Evolutionary conservation across 2,888 invertebrate species (phyloP), one percentile per base, ranked within the genome.

Genomic region (Nebria salina): DNA sequence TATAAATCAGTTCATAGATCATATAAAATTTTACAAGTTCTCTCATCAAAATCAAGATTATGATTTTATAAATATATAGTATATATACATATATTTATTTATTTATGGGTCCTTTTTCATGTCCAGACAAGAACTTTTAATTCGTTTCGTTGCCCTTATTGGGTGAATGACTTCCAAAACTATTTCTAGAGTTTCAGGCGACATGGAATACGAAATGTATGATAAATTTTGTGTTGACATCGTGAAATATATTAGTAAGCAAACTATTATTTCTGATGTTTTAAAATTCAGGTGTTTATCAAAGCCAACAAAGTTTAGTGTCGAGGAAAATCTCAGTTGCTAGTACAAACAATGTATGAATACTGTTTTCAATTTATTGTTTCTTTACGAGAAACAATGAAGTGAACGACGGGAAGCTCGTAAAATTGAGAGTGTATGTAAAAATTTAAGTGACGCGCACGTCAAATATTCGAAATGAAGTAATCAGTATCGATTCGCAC

Each of bases 91-190:
- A 20, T 20, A 20, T 20, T 7, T 54, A 54, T 7, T 5, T 54
- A 54, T 8, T 2, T 34, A 34, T 11, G 54, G 13, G 54, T 54
- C 7, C 54, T 8, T 54, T 54, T 54, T 54, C 54, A 8, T 54
- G 72, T 78, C 15, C 78, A 78, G 78, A 78, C 78, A 78, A 78
- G 65, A 78, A 73, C 73, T 78, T 78, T 78, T 34, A 34, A 34
- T 5, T 34, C 34, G 34, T 4, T 34, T 77, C 77, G 70, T 77
- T 77, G 66, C 66, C 15, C 65, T 9, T n/a, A 8, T 25, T 13
- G 26, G 11, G 75, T 72, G 73, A 64, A 34, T 9, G 78, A 65
- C 78, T 78, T 78, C 65, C 65, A 65, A 65, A 78, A 78, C 78
- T 78, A 78, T 78, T 78, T 78, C 54, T 54, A 11, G 54, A 8